Evolutionary conservation across 2,113 vertebrate genomes (phyloP).

Genomic region (Lichenostomus cassidix): DNA sequence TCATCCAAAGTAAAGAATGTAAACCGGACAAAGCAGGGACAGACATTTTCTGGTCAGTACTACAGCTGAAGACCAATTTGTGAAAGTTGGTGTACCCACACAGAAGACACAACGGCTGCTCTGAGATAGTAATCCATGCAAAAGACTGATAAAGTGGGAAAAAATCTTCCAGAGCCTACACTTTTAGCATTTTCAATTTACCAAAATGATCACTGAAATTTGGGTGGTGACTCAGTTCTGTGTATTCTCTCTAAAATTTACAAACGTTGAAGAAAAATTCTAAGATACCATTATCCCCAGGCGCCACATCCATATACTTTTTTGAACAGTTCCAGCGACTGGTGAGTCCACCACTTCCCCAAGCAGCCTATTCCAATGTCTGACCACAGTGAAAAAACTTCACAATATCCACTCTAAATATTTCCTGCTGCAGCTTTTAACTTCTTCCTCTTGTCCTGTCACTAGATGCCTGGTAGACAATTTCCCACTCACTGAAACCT

Average conservation of each 20-base stretch:
- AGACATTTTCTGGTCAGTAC: not conserved
- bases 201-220: not conserved
- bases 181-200: not conserved
- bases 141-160: not conserved
- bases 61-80: not conserved
- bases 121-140: not conserved
- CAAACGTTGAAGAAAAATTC: not conserved
- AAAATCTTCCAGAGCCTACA: not conserved
- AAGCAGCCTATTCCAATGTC: not conserved
- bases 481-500: not conserved
- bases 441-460: not conserved
- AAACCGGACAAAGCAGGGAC: not conserved
- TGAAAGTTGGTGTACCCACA: not conserved
- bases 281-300: not conserved
- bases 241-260: not conserved
- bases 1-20: not conserved
- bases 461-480: not conserved
- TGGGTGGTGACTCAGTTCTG: fast-evolving
- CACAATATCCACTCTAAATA: not conserved
- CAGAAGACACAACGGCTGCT: not conserved
- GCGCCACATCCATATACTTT: not conserved
- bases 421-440: not conserved
- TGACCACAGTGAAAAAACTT: not conserved
- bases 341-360: not conserved
- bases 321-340: not conserved